Conservation (phyloP, 2,797 vertebrate genomes). For the Helicolenus hilgendorfi region DNA sequence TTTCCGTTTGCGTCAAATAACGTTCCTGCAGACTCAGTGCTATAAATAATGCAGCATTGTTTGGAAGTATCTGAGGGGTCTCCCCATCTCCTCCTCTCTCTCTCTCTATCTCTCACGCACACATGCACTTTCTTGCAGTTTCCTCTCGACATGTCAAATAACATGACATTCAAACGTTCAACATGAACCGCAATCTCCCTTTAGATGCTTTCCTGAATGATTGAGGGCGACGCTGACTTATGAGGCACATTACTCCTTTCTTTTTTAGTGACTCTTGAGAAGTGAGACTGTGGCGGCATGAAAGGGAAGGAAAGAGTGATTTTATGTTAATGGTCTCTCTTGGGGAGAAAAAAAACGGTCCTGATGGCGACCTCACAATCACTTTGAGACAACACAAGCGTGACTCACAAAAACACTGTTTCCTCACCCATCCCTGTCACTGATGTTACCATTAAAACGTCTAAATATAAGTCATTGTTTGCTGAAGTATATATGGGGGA, state of each 20-base stretch:
- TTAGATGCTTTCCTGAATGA: conserved; percentile 46
- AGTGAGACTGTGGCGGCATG: conserved; percentile 29
- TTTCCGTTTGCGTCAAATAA: conserved; percentile 28
- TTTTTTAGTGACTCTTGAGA: conserved; percentile 39
- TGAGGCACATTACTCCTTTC: conserved; percentile 30
- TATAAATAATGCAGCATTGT: conserved; percentile 63
- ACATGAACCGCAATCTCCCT: conserved; percentile 39
- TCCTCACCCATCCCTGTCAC: background rate
- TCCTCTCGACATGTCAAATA: conserved; percentile 42
- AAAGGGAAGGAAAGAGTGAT: conserved; percentile 30
- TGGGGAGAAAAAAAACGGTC: background rate
- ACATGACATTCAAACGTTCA: conserved; percentile 52
- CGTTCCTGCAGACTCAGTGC: conserved; percentile 20
- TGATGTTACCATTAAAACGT: conserved; percentile 8
- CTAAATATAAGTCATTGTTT: conserved; percentile 62
- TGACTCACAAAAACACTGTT: conserved; percentile 21
- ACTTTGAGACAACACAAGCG: conserved; percentile 11
- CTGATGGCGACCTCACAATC: conserved; percentile 48
- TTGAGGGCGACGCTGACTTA: conserved; percentile 39
- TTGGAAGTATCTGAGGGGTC: conserved; percentile 36
- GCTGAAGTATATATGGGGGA: conserved; percentile 21
- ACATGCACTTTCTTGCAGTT: background rate
- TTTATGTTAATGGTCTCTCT: conserved; percentile 66
- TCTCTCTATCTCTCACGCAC: background rate
- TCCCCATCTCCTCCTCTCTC: background rate